These are phyloP conservation scores for Cryptotermes secundus DNA, from an alignment of 1,140 invertebrate species.

Conservation along the genomic window DNA sequence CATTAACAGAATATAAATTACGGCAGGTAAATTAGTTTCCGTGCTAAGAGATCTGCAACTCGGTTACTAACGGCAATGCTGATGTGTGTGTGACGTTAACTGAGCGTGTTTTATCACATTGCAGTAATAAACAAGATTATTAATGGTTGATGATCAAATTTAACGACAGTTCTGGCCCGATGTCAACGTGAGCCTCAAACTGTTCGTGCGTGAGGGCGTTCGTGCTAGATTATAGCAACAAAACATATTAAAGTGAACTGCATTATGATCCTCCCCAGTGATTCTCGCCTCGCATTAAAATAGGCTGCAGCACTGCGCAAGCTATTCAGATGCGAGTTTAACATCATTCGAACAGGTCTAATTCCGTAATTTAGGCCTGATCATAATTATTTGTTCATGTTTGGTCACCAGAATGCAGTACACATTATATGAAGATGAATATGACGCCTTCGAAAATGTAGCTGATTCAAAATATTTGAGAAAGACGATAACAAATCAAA, in stretches of 20 bases:
- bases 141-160: slow-evolving; percentile 18
- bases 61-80: not conserved
- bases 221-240: not conserved
- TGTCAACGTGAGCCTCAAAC: not conserved
- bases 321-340: too few relatives aligned
- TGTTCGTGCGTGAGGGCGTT: not conserved
- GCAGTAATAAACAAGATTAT: slow-evolving; percentile 12
- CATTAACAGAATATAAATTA: not conserved
- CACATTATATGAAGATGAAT: too few relatives aligned
- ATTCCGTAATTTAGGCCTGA: too few relatives aligned
- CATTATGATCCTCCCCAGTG: not conserved
- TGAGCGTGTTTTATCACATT: slow-evolving; percentile 13
- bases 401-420: too few relatives aligned
- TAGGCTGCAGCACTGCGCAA: too few relatives aligned
- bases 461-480: too few relatives aligned
- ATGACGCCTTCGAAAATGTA: too few relatives aligned
- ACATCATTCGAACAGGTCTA: too few relatives aligned
- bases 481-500: too few relatives aligned
- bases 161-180: slow-evolving; percentile 2
- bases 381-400: too few relatives aligned
- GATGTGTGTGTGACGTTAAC: not conserved
- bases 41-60: not conserved
- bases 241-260: slow-evolving; percentile 12
- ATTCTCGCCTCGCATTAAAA: not conserved
- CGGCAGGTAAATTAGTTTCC: not conserved